These are phyloP conservation scores for Pentalonia nigronervosa DNA, from an alignment of 1,140 invertebrate genomes.

Conservation along the genomic window DNA sequence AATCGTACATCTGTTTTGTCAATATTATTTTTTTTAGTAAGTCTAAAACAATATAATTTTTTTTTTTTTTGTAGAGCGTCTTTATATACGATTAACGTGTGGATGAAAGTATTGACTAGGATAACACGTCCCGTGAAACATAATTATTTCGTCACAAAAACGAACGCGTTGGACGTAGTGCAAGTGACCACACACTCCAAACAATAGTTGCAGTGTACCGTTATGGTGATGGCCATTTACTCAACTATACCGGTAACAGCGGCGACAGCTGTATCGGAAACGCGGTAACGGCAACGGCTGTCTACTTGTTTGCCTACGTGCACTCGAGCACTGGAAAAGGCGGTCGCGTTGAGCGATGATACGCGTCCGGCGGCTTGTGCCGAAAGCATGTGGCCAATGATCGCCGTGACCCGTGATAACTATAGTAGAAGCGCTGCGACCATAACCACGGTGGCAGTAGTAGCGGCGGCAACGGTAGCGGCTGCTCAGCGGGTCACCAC, in stretches of 20 bases:
- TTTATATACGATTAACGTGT: background rate
- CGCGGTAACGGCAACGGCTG: background rate
- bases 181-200: background rate
- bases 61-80: background rate
- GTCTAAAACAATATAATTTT: background rate
- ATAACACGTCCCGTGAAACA: background rate
- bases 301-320: background rate
- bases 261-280: background rate
- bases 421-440: background rate
- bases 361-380: background rate
- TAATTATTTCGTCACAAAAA: background rate
- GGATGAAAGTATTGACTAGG: background rate
- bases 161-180: background rate
- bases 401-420: constrained; percentile 18
- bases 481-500: background rate
- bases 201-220: background rate
- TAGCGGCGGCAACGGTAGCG: background rate
- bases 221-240: background rate
- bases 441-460: background rate
- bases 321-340: background rate
- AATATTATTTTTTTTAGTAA: background rate
- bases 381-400: background rate
- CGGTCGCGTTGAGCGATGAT: background rate
- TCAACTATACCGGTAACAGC: background rate
- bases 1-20: background rate